These are phyloP conservation scores for Buceros bicornis DNA, from an alignment of 2,797 vertebrate species.

Conservation along the genomic window DNA sequence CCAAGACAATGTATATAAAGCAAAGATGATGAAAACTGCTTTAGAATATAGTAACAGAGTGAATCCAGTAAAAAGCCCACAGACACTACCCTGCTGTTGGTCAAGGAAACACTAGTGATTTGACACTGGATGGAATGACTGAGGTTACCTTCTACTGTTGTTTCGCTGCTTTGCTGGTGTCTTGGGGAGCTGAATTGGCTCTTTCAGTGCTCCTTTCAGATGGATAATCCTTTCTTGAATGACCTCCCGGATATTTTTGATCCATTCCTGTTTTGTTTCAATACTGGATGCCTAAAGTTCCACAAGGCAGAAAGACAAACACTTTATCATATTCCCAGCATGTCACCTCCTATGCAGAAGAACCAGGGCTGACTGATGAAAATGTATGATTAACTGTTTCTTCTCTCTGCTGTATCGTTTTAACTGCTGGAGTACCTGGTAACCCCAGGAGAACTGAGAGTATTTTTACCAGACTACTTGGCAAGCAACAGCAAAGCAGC, in stretches of 20 bases:
- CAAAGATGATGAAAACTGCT: background rate
- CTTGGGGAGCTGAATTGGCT: slow-evolving; percentile 95
- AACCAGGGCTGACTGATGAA: background rate
- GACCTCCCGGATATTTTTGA: slow-evolving; percentile 97
- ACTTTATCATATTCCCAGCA: background rate
- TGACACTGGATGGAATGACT: background rate
- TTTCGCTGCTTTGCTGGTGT: slow-evolving; percentile 93
- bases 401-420: background rate
- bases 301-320: slow-evolving; percentile 36
- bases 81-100: background rate
- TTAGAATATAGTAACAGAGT: background rate
- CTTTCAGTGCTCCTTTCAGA: slow-evolving; percentile 97
- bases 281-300: slow-evolving; percentile 89
- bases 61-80: background rate
- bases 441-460: background rate
- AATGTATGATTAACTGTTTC: background rate
- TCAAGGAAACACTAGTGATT: background rate
- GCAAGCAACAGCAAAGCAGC: slow-evolving; percentile 33
- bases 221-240: slow-evolving; percentile 99
- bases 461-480: background rate
- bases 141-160: slow-evolving; percentile 90
- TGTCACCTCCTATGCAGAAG: background rate
- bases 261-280: slow-evolving; percentile 98
- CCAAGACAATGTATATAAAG: background rate
- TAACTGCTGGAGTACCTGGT: background rate